Base-by-base conservation (phyloP, 2,797 vertebrate species). In the Phrynocephalus forsythii region DNA sequence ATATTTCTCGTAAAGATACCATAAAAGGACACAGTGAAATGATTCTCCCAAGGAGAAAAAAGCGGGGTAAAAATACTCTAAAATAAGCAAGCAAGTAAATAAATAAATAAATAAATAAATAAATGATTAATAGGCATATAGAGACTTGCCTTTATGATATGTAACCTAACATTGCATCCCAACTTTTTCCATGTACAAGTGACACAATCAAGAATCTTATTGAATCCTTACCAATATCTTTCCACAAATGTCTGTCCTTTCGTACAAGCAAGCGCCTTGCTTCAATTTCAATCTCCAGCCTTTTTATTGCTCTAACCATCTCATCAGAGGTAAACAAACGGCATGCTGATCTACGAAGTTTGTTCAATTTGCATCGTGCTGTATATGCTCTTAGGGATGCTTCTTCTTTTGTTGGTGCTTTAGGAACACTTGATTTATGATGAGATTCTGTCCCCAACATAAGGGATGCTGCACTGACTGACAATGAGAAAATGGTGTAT, bases 171-270 rank as follows among this genome's bases (percentile, higher is more conserved):
- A 71, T 11, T 26, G 16, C 48, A 63, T 3, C 56, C 13, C 63
- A 56, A 13, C 63, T 48, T 48, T 82, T 67, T 75, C 68, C 81
- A 48, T 30, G 48, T 22, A 78, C 6, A 66, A 72, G n/a, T 24
- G 48, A 30, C 50, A 83, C 79, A 4, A 5, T 33, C n/a, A 3
- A 1, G 0, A 56, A 63, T 7, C 24, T 30, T 26, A 33, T 28
- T 75, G 6, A 9, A 50, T 81, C 38, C 94, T 94, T 96, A 99
- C 99, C 99, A 79, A 99, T 96, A 93, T 99, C 99, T 86, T 98
- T 99, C 98, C 99, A 99, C 83, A 99, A 98, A 94, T 99, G 98
- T 33, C 98, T 97, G 92, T 99, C 99, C 92, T 97, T 98, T 20
- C 99, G 98, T 52, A 99, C 97, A 2, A 98, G 96, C 79, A 99